Evolutionary conservation across 1,140 invertebrate genomes (phyloP), one percentile per base, ranked within the genome.

Genomic region (Olivierus martensii): DNA sequence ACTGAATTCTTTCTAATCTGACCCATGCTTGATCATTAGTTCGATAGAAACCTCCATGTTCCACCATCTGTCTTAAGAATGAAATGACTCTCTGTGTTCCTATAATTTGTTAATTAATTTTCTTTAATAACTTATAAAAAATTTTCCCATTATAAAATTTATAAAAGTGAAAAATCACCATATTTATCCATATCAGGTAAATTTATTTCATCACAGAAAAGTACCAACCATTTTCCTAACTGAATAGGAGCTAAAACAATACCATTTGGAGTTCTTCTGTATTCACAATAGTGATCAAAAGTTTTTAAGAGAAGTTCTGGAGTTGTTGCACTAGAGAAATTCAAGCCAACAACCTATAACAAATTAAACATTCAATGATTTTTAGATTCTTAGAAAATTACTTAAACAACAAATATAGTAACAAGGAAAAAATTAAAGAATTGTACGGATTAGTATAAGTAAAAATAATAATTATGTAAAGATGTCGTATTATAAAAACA

Each of bases 131-230:
- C 11, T n/a, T 47, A 37, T 45, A 35, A 46, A 46, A 22, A 41
- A 11, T 22, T 3, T 34, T n/a, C 12, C 4, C 18, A 10, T 34
- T 22, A 22, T 17, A 50, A 50, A 28, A 11, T 5, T 35, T 47
- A 47, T 28, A 35, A 17, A 34, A 47, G n/a, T 34, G 22, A 43
- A n/a, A 11, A 46, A 18, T 9, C 53, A 43, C 89, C 93, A 64
- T 97, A 98, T 62, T 91, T 84, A 68, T 99, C 96, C 87, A 96
- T 94, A 64, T 96, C 92, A 0, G 96, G 96, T 63, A 99, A 79
- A 76, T 99, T 99, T 65, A 99, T 99, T 77, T 99, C 96, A 72
- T 99, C 96, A 70, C 96, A 99, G 78, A 99, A 99, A n/a, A 99
- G 74, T 10, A 99, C 87, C 14, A 99, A 73, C 96, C 96, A 99